phyloP scores from a whole-genome alignment of 2,888 invertebrate genomes.

The Tetragonula carbonaria region DNA sequence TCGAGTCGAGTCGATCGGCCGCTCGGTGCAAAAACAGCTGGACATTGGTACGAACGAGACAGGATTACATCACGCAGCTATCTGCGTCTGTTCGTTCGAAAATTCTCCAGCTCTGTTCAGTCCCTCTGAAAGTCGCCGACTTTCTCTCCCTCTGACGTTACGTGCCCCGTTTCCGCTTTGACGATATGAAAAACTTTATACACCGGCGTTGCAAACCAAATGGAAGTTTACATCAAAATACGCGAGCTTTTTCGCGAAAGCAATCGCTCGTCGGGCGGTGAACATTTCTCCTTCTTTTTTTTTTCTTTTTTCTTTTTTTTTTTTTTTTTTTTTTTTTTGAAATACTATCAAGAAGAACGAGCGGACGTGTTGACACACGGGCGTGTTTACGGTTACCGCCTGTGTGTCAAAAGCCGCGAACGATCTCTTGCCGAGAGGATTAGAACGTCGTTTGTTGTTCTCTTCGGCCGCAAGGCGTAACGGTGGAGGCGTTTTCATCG shows the following conservation, averaged over 20 bases:
- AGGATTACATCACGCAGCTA: not conserved
- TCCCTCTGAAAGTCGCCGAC: not conserved
- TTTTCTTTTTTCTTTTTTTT: too few relatives aligned
- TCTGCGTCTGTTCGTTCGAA: not conserved
- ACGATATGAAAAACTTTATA: not conserved
- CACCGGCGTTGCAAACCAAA: not conserved
- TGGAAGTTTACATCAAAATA: not conserved
- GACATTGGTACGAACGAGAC: conserved; percentile 2
- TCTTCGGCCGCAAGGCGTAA: not conserved
- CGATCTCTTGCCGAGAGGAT: not conserved
- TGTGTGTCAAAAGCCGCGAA: not conserved
- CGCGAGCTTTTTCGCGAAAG: not conserved
- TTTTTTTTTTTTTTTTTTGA: too few relatives aligned
- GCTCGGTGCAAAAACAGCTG: conserved; percentile 55
- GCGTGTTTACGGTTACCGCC: not conserved
- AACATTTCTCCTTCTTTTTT: not conserved
- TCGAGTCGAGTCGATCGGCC: conserved; percentile 45
- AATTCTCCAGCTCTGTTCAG: conserved; percentile 1
- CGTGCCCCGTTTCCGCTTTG: conserved; percentile 3
- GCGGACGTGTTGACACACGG: not conserved
- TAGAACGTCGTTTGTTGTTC: not conserved
- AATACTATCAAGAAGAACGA: not conserved
- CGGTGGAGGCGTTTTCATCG: not conserved
- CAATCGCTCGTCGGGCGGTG: not conserved
- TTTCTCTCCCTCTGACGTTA: not conserved